These are phyloP conservation scores for Tamias sibiricus DNA, from an alignment of 2,113 vertebrate genomes.

Conservation along the genomic window DNA sequence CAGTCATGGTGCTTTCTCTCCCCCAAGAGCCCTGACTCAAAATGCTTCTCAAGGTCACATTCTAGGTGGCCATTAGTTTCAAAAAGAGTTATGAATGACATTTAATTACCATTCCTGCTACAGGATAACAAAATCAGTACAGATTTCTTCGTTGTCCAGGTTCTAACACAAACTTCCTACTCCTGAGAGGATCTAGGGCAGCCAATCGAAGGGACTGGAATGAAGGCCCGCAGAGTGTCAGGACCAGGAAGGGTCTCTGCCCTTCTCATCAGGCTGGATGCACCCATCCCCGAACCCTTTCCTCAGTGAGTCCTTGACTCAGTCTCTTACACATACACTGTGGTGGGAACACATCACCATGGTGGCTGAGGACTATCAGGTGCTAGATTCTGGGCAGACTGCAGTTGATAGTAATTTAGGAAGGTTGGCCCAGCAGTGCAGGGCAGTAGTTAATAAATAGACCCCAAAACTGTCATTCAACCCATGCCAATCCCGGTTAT, in stretches of 20 bases:
- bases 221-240: background rate
- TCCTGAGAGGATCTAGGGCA: background rate
- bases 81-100: constrained; percentile 36
- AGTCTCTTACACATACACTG: background rate
- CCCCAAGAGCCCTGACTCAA: background rate
- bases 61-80: constrained; percentile 55
- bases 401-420: background rate
- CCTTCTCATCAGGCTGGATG: background rate
- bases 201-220: background rate
- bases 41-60: constrained; percentile 48
- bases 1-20: background rate
- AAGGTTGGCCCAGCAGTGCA: background rate
- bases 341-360: background rate
- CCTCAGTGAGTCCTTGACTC: background rate
- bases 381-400: background rate
- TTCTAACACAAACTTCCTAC: background rate
- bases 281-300: background rate
- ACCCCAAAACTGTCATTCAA: background rate
- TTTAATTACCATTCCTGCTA: constrained; percentile 3
- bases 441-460: background rate
- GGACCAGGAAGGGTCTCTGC: background rate
- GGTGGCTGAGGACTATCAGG: background rate
- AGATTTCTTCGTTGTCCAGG: background rate
- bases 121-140: constrained; percentile 15
- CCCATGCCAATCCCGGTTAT: background rate